Base-by-base conservation (phyloP, 1,140 invertebrate genomes). In the Pectinophora gossypiella region DNA sequence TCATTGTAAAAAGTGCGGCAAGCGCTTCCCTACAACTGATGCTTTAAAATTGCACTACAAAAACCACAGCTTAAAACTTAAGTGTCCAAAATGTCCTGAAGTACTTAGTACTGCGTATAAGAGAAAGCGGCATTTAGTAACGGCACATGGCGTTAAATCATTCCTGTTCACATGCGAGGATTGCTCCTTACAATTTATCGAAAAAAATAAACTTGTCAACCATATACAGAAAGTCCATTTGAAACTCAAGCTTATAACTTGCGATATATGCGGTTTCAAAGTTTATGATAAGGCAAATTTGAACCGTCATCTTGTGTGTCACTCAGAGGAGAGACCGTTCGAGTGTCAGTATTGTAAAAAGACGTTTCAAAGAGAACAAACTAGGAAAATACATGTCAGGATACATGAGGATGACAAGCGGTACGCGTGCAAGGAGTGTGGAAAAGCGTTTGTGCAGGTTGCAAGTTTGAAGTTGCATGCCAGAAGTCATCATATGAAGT, bases 261-360 rank as follows among this genome's bases (percentile, higher is more conserved):
- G 80, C 9, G 63, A 78, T 1, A 50, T 81, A 0, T 85, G 82
- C 42, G 79, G 76, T 0, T 75, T 69, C 43, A 74, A 69, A 45
- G 61, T 72, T 0, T 84, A 74, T 35, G 64, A 71, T 20, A 74
- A 61, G 1, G 64, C 72, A 9, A 18, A 61, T 3, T 27, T 71
- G 13, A 61, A 61, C 2, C 46, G 42, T 7, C 68, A 71, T 74
- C 92, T 94, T 76, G 72, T 91, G 48, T 90, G 87, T 7, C 91
- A 92, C 56, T 90, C 90, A 2, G 91, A 90, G 2, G 90, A 89
- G 51, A 74, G 87, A 12, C 88, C 88, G 0, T 90, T 89, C 52
- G 64, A 79, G 13, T 90, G 89, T 54, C 61, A 78, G 21, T 70
- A 85, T n/a, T 92, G 91, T 59, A 74, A 82, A 36, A 85, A 89